Base-by-base conservation (phyloP, 2,113 vertebrate genomes). In the Copsychus sechellarum region DNA sequence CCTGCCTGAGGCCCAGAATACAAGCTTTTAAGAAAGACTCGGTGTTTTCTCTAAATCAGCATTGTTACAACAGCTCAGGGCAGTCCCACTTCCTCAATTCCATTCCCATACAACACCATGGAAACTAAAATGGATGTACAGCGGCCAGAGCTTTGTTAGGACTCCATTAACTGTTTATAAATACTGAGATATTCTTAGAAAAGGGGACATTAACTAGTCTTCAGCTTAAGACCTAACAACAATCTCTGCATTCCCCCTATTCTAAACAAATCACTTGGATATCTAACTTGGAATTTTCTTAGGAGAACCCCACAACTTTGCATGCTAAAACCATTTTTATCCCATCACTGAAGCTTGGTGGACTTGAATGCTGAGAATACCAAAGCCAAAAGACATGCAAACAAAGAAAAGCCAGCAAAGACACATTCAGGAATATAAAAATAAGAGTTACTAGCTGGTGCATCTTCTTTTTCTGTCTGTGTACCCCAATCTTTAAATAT, bases 401-500 rank as follows among this genome's bases (percentile, higher is more conserved):
- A 48, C 29, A 89, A 36, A 90, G 57, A 38, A 72, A 88, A 95
- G 47, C 10, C 77, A 90, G 29, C 36, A 29, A 72, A 85, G 78
- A 70, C 28, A 91, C 7, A 3, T 20, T 81, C 61, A 73, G 66
- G 51, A 94, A 62, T 77, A 91, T 14, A 64, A 91, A 95, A 94
- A 48, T 26, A 25, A 84, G 17, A 92, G 81, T 97, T 98, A 98
- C 98, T 98, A 60, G 86, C 47, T 76, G 97, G 84, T 24, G 95
- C 25, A 9, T 97, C 96, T 38, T 98, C 98, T 93, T 98, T 98
- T 47, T 98, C 97, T 61, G 98, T 97, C 92, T 98, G 97, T 70
- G 98, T 95, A 95, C 98, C 95, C 98, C 98, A 98, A 40, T 98
- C 98, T 97, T 99, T 98, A 23, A 98, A 98, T 28, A 98, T 96